Conservation (phyloP, 2,797 vertebrate species). For the Cyprinodon diabolis region DNA sequence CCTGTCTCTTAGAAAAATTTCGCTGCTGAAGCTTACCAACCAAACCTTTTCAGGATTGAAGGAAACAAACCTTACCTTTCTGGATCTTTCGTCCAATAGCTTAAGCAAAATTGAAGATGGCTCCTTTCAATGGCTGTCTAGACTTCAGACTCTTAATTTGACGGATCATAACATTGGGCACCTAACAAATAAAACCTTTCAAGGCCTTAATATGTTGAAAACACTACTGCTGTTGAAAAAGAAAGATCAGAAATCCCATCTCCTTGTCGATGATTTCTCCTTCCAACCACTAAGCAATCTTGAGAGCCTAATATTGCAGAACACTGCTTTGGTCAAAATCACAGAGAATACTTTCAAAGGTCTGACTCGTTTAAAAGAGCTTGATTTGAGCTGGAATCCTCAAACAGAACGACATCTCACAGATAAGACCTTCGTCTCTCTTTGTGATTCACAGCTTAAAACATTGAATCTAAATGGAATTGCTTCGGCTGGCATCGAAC, state of each 20-base stretch:
- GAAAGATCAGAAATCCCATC: conserved; percentile 60
- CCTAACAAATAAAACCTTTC: conserved; percentile 80
- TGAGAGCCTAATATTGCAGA: conserved; percentile 84
- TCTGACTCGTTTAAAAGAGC: conserved; percentile 80
- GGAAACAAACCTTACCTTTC: conserved; percentile 81
- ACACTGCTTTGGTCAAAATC: conserved; percentile 75
- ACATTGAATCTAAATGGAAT: conserved; percentile 86
- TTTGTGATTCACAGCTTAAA: conserved; percentile 83
- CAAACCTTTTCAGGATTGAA: conserved; percentile 83
- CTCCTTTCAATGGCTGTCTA: conserved; percentile 86
- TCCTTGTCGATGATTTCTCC: conserved; percentile 84
- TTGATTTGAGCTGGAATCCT: conserved; percentile 84
- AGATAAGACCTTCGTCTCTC: conserved; percentile 85
- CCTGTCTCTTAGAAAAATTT: conserved; percentile 81
- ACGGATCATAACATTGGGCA: conserved; percentile 80
- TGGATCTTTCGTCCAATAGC: conserved; percentile 87
- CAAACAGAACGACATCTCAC: conserved; percentile 78
- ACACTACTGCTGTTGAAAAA: conserved; percentile 80
- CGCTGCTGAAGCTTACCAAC: conserved; percentile 70
- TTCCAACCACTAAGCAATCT: conserved; percentile 83
- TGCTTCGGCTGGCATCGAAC: conserved; percentile 76
- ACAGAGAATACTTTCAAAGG: conserved; percentile 85
- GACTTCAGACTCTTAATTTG: conserved; percentile 82
- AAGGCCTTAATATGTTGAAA: conserved; percentile 83
- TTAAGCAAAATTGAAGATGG: conserved; percentile 75